Base-by-base conservation (phyloP, 2,797 vertebrate species). In the Gambelia wislizenii region DNA sequence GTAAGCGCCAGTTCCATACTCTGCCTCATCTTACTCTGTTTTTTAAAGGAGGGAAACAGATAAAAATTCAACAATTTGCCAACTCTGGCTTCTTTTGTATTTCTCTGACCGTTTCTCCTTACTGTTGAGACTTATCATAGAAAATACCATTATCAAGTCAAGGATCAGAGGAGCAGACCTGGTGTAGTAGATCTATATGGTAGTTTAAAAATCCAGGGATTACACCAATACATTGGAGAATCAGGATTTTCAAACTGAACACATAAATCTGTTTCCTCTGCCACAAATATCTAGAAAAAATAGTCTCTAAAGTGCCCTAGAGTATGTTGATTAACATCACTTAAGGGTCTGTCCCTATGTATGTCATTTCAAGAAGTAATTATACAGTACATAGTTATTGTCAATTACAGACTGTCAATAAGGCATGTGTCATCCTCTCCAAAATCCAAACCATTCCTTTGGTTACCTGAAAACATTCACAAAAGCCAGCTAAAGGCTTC, bases 311-410 rank as follows among this genome's bases (percentile, higher is more conserved):
- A 83, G n/a, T 74, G 76, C 84, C 72, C 39, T 76, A 56, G 74
- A 76, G 47, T 75, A 85, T 77, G 42, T 85, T 77, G 84, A 85
- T 85, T 85, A 76, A 77, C 39, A 61, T 72, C 84, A 89, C 69
- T 89, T 89, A 86, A 86, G n/a, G 2, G 54, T 64, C 78, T 82
- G 88, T 49, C 83, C 77, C 75, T 74, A 54, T 64, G 80, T 81
- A 75, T 83, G 49, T 86, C 86, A 89, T 89, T 86, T 86, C 36
- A 82, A 76, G 47, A 69, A 67, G 89, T 69, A 89, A 86, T 89
- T 89, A 86, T 76, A 76, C 79, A 36, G 83, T 76, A 76, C 79
- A 36, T 89, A 86, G 86, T 89, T 86, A 86, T 86, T 83, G 89
- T 33, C 78, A 81, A 89, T 86, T 86, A 85, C 49, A 86, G 84